Evolutionary conservation across 2,113 vertebrate species (phyloP).

Genomic region (Meleagris gallopavo): DNA sequence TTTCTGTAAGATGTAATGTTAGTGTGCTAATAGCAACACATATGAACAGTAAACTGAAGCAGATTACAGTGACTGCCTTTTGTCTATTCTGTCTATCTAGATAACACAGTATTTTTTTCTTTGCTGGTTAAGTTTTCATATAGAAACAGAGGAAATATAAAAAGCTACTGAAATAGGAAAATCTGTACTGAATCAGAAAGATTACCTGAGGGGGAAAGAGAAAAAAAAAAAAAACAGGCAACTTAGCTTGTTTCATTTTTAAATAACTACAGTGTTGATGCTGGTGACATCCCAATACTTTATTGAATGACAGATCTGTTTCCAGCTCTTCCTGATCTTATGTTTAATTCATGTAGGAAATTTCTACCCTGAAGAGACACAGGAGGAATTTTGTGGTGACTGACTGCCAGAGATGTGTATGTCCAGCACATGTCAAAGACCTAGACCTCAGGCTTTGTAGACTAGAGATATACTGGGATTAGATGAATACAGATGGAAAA

Average conservation of each 20-base stretch:
- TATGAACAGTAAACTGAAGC: neutral
- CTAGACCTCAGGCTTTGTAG: neutral
- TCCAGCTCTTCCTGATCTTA: neutral
- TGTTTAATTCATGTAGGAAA: neutral
- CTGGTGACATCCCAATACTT: neutral
- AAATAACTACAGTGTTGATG: neutral
- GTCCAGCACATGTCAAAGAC: neutral
- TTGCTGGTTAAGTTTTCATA: slow-evolving; percentile 27
- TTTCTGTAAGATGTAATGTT: neutral
- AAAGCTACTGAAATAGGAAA: slow-evolving; percentile 31
- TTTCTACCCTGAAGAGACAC: neutral
- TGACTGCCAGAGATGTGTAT: neutral
- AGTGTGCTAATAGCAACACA: neutral
- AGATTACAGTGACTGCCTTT: neutral
- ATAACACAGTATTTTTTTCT: neutral
- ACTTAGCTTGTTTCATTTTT: neutral
- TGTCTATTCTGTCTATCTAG: neutral
- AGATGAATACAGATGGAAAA: neutral
- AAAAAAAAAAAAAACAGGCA: neutral
- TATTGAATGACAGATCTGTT: neutral
- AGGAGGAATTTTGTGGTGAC: neutral
- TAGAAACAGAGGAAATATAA: slow-evolving; percentile 1
- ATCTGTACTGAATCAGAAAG: slow-evolving; percentile 12
- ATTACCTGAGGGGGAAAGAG: neutral
- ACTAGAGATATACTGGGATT: neutral